phyloP scores from a whole-genome alignment of 1,140 invertebrate genomes.

The Hirudo medicinalis region DNA sequence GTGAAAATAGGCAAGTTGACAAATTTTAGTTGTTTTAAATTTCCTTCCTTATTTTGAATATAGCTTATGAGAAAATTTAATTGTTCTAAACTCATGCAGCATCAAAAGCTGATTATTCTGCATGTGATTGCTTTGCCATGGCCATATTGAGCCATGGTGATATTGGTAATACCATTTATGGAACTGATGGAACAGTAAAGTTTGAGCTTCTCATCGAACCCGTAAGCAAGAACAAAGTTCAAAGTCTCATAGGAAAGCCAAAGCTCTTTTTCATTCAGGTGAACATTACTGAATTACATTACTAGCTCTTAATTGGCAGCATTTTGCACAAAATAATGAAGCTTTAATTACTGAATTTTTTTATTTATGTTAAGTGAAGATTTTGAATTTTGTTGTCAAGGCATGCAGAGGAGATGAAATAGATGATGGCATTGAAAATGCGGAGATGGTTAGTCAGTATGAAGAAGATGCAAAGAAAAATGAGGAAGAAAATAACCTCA shows the following conservation, averaged over 20 bases:
- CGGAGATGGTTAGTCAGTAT: slow-evolving; percentile 29
- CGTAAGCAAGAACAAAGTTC: slow-evolving; percentile 74
- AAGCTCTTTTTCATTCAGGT: slow-evolving; percentile 42
- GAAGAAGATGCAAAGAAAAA: slow-evolving; percentile 25
- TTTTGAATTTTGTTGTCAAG: slow-evolving; percentile 22
- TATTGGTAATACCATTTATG: slow-evolving; percentile 63
- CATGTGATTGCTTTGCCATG: slow-evolving; percentile 36
- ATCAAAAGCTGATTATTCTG: slow-evolving; percentile 29
- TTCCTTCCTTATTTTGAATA: too few relatives aligned
- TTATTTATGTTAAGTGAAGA: too few relatives aligned
- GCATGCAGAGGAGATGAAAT: slow-evolving; percentile 37
- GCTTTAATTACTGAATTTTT: too few relatives aligned
- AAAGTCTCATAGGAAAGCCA: slow-evolving; percentile 59
- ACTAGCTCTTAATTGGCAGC: too few relatives aligned
- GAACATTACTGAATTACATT: background rate
- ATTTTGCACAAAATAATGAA: too few relatives aligned
- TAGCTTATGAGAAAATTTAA: too few relatives aligned
- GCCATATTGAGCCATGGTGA: slow-evolving; percentile 78
- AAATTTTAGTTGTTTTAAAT: too few relatives aligned
- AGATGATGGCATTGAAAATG: slow-evolving; percentile 32
- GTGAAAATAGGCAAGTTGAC: too few relatives aligned
- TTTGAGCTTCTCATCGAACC: slow-evolving; percentile 56
- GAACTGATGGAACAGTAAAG: slow-evolving; percentile 60
- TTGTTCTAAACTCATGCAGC: slow-evolving; percentile 23
- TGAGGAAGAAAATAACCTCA: slow-evolving; percentile 33